Conservation (phyloP, 2,797 vertebrate species). For the Hippocampus kuda region DNA sequence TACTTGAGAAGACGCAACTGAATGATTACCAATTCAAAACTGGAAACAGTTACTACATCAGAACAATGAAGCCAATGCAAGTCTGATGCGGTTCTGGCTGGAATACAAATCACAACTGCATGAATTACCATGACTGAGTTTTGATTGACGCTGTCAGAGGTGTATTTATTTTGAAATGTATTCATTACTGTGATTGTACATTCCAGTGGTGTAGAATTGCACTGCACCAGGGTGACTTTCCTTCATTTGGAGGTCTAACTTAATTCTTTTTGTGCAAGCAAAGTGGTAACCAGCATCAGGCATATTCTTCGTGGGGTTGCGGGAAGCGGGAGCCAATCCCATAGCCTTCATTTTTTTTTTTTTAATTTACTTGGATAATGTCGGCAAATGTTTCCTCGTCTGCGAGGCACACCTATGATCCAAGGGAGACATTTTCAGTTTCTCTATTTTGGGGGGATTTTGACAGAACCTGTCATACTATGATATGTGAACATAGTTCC, state of each 20-base stretch:
- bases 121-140: neutral
- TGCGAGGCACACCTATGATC: slow-evolving; percentile 50
- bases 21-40: neutral
- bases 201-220: neutral
- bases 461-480: slow-evolving; percentile 66
- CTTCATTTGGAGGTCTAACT: neutral
- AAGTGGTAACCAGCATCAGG: neutral
- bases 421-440: slow-evolving; percentile 46
- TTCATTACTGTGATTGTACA: neutral
- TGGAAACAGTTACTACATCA: neutral
- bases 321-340: neutral
- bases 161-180: neutral
- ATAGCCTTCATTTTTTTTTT: slow-evolving; percentile 12
- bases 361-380: slow-evolving; percentile 37
- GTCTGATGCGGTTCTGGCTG: neutral
- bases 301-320: neutral
- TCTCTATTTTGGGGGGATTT: slow-evolving; percentile 47
- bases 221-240: no score
- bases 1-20: slow-evolving; percentile 25
- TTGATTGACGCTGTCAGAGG: neutral
- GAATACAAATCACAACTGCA: neutral
- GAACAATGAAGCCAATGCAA: neutral
- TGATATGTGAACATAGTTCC: slow-evolving; percentile 62
- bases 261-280: neutral
- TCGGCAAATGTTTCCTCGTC: slow-evolving; percentile 50